Percentiles rank a stretch among this genome's conserved stretches.
Evolutionary conservation across 2,888 invertebrate genomes (phyloP).

Genomic region (Thysanoteuthis rhombus): DNA sequence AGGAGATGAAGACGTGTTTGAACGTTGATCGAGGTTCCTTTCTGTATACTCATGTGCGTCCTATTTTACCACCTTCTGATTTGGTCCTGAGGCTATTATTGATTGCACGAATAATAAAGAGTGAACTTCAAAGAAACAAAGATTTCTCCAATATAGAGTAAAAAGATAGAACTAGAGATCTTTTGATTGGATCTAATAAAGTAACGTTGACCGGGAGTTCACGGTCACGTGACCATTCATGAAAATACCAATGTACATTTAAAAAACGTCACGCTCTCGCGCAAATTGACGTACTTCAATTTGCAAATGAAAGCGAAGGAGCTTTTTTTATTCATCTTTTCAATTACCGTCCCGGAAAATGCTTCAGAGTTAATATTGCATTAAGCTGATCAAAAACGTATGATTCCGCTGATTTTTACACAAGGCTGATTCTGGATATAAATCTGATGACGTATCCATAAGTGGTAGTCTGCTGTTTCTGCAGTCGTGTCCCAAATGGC

Average conservation of each 20-base stretch:
- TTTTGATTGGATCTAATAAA: background rate
- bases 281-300: background rate
- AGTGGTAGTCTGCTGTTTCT: too few species aligned
- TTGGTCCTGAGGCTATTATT: background rate
- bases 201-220: background rate
- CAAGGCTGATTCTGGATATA: too few species aligned
- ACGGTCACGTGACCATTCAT: background rate
- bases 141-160: background rate
- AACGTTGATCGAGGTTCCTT: background rate
- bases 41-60: background rate
- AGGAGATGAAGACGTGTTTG: too few species aligned
- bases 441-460: too few species aligned
- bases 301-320: background rate
- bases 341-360: background rate
- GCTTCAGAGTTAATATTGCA: background rate
- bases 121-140: background rate
- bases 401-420: background rate
- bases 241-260: background rate
- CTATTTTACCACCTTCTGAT: background rate
- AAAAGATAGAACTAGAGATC: too few species aligned
- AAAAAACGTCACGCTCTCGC: background rate
- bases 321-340: background rate
- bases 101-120: background rate
- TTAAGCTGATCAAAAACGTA: background rate
- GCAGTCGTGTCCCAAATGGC: too few species aligned